Base-by-base conservation (phyloP, 2,888 invertebrate species). In the Drosophila longiperda region DNA sequence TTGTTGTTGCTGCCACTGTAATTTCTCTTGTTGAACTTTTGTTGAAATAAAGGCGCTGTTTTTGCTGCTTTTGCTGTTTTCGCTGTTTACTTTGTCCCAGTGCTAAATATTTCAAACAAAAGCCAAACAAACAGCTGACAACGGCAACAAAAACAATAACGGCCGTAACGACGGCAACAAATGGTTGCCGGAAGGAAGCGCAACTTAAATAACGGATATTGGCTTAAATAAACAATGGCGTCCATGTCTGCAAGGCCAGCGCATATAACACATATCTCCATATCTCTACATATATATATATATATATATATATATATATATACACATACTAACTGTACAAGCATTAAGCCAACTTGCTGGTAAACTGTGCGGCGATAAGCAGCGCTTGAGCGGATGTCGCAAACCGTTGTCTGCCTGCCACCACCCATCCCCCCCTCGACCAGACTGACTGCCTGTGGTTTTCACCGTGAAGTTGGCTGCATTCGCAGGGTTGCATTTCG, bases 131-230 rank as follows among this genome's bases (percentile, higher is more conserved):
- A 82, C 83, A 84, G 85, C 87, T 85, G 85, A 87, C 83, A 85
- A 79, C 78, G 66, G 64, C 68, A 71, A 62, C 68, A 65, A 62
- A 49, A 61, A 55, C 36, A 66, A 53, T 49, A 63, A 64, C 55
- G 54, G 50, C 53, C 42, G 55, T 50, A 55, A 61, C 32, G 48
- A 55, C 55, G 63, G 66, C 78, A 78, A 83, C 85, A 86, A 88
- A 82, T 83, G 75, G 83, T 74, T 77, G 70, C 73, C 87, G 89
- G 89, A 87, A 86, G 86, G 86, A 87, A 87, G 79, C 81, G 62
- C 83, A 87, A 84, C 86, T 89, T 87, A 87, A 87, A 87, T 87
- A 87, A 83, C 89, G 86, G 86, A 87, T 87, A 87, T 87, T 87
- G 89, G 87, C 87, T 87, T 89, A 89, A 87, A 87, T 86, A 89